phyloP scores from a whole-genome alignment of 2,797 vertebrate species.

The Myotis vivesi region DNA sequence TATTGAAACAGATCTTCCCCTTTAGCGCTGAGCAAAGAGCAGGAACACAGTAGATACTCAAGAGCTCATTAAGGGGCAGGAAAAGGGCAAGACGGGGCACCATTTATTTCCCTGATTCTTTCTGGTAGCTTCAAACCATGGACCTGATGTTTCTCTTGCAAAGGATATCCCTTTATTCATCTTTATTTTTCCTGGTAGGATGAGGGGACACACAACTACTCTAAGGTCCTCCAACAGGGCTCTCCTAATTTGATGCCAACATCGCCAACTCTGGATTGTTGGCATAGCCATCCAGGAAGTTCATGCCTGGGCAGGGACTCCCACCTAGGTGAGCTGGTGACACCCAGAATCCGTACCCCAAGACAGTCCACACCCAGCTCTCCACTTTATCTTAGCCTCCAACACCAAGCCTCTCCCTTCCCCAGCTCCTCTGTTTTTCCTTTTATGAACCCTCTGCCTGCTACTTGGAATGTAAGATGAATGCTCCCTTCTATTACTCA shows the following conservation, averaged over 20 bases:
- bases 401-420: too few relatives aligned
- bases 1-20: not conserved
- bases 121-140: not conserved
- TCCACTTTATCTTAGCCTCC: not conserved
- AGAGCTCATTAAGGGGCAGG: not conserved
- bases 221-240: not conserved
- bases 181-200: not conserved
- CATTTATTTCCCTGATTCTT: not conserved
- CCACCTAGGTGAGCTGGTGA: not conserved
- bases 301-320: not conserved
- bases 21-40: not conserved
- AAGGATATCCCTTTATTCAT: not conserved
- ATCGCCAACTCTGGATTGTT: not conserved
- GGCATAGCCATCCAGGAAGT: not conserved
- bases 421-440: not conserved
- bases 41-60: not conserved
- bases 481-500: not conserved
- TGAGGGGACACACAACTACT: not conserved
- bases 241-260: not conserved
- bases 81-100: not conserved
- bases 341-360: not conserved
- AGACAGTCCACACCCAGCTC: not conserved
- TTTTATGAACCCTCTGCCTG: not conserved
- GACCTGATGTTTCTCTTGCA: not conserved
- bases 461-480: not conserved